Evolutionary conservation across 2,888 invertebrate genomes (phyloP).

Genomic region (Drosophila dives): DNA sequence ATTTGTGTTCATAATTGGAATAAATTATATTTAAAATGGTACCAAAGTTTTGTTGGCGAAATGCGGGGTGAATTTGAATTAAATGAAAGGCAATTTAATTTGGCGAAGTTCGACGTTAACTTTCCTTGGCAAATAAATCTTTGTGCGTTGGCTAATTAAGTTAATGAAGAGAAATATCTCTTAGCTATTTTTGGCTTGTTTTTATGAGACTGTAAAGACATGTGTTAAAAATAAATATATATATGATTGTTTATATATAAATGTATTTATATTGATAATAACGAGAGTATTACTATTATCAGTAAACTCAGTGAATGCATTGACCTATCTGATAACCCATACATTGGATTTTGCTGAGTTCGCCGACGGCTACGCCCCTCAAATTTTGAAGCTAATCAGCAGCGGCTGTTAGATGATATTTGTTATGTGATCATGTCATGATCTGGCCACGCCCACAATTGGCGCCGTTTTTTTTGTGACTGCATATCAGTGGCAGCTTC

Average conservation of each 20-base stretch:
- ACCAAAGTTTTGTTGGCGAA: background rate
- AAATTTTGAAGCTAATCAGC: slow-evolving; percentile 46
- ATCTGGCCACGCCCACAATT: slow-evolving; percentile 61
- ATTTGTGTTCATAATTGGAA: background rate
- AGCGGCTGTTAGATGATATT: slow-evolving; percentile 34
- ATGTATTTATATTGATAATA: slow-evolving; percentile 36
- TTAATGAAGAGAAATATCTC: slow-evolving; percentile 9
- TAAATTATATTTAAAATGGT: background rate
- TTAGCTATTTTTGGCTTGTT: slow-evolving; percentile 20
- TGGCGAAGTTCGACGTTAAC: slow-evolving; percentile 12
- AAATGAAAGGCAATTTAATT: background rate
- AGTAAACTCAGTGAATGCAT: background rate
- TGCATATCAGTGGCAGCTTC: background rate
- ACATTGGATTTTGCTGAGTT: slow-evolving; percentile 8
- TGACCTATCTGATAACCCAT: slow-evolving; percentile 49
- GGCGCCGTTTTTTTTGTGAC: slow-evolving; percentile 57
- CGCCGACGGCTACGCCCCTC: slow-evolving; percentile 61
- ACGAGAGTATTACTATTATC: slow-evolving; percentile 22
- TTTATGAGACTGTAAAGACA: slow-evolving; percentile 56
- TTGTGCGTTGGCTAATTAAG: slow-evolving; percentile 4
- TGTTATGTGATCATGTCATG: slow-evolving; percentile 2
- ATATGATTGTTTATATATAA: slow-evolving; percentile 25
- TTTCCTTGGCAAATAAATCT: slow-evolving; percentile 6
- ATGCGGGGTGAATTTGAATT: background rate
- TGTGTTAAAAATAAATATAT: slow-evolving; percentile 34